These are phyloP conservation scores for Nephila pilipes DNA, from an alignment of 1,140 invertebrate species.

Conservation along the genomic window DNA sequence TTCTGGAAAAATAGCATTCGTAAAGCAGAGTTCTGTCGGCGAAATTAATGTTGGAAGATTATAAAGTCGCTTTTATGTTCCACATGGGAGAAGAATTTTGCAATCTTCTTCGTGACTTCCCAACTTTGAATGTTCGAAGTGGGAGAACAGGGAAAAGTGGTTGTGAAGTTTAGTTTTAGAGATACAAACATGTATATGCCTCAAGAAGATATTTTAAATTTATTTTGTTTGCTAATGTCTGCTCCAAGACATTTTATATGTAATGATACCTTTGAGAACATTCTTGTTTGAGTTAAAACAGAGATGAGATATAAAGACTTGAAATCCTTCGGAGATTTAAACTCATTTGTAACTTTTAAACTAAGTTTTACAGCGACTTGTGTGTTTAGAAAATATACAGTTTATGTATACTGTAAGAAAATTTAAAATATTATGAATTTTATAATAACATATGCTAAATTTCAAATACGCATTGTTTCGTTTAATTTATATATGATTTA, in stretches of 20 bases:
- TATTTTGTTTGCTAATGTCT: background rate
- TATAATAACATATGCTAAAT: too few relatives aligned
- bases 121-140: background rate
- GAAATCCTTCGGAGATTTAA: background rate
- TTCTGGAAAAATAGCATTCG: background rate
- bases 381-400: too few relatives aligned
- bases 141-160: background rate
- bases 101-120: background rate
- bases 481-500: too few relatives aligned
- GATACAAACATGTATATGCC: background rate
- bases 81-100: background rate
- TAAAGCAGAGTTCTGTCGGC: background rate
- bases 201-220: background rate
- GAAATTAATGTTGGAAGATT: slow-evolving; percentile 14
- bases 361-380: background rate
- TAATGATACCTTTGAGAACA: background rate
- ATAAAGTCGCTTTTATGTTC: slow-evolving; percentile 13
- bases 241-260: background rate
- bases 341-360: background rate
- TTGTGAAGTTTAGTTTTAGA: background rate
- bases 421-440: too few relatives aligned
- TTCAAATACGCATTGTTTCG: too few relatives aligned
- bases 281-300: background rate
- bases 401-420: too few relatives aligned
- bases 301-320: background rate